phyloP scores from a whole-genome alignment of 2,113 vertebrate genomes.

The Vimba vimba region DNA sequence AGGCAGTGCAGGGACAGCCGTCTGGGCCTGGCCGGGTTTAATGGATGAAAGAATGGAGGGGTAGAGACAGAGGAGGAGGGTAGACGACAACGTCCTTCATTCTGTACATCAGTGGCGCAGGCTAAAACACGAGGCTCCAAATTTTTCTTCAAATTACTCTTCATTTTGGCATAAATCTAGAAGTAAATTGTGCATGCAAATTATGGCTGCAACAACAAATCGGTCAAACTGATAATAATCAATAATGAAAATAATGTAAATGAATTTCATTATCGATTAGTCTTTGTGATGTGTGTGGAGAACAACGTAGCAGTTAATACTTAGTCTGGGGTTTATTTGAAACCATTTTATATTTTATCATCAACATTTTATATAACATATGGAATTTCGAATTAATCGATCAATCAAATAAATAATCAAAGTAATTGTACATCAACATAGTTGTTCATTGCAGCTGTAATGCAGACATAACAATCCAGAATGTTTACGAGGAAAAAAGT shows the following conservation, averaged over 20 bases:
- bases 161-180: neutral
- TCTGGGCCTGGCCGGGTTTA: constrained; percentile 65
- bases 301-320: neutral
- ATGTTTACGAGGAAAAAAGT: neutral
- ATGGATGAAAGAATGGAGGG: constrained; percentile 56
- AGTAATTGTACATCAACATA: neutral
- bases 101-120: constrained; percentile 59
- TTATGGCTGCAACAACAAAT: neutral
- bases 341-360: neutral
- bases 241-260: neutral
- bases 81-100: constrained; percentile 58
- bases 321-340: neutral
- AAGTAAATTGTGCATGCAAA: neutral
- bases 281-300: neutral
- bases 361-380: neutral
- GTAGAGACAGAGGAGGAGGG: constrained; percentile 49
- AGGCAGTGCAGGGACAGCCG: constrained; percentile 66
- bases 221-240: neutral
- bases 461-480: neutral
- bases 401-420: neutral
- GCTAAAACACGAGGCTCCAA: constrained; percentile 40
- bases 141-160: constrained; percentile 5
- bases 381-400: neutral
- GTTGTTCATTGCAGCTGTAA: neutral
- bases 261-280: neutral